A percentile compares a stretch with the other conserved stretches of the same genome.
Evolutionary conservation across 1,140 invertebrate species (phyloP).

Genomic region (Lucilia sericata): DNA sequence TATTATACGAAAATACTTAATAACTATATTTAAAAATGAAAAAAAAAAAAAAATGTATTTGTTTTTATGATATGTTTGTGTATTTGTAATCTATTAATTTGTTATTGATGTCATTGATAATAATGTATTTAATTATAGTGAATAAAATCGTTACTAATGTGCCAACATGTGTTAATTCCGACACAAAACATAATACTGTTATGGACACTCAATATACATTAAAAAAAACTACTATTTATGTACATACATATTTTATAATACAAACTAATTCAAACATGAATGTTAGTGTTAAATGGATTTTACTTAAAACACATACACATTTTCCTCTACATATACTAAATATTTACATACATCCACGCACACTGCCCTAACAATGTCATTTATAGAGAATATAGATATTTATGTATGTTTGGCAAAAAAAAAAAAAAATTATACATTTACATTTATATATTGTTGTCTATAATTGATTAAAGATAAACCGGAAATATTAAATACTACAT

Average conservation of each 20-base stretch:
- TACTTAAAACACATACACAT: background rate
- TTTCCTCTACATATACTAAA: no score
- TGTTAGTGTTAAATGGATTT: background rate
- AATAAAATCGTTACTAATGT: conserved; percentile 17
- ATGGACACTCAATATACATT: background rate
- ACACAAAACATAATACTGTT: conserved; percentile 1
- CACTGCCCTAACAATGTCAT: no score
- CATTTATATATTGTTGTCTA: no score
- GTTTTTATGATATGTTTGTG: background rate
- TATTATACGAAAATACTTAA: background rate
- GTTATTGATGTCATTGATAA: conserved; percentile 27
- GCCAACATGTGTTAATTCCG: conserved; percentile 19
- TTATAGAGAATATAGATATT: no score
- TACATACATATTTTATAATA: background rate
- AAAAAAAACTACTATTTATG: background rate
- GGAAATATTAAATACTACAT: no score
- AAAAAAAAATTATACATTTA: no score
- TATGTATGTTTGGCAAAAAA: no score
- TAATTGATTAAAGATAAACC: no score
- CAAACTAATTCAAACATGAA: background rate
- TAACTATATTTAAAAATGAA: background rate
- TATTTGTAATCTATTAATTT: conserved; percentile 18
- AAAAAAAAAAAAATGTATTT: background rate
- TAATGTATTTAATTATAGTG: conserved; percentile 20
- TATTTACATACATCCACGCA: no score